Base-by-base conservation (phyloP, 2,888 invertebrate species). In the Eilema depressum region DNA sequence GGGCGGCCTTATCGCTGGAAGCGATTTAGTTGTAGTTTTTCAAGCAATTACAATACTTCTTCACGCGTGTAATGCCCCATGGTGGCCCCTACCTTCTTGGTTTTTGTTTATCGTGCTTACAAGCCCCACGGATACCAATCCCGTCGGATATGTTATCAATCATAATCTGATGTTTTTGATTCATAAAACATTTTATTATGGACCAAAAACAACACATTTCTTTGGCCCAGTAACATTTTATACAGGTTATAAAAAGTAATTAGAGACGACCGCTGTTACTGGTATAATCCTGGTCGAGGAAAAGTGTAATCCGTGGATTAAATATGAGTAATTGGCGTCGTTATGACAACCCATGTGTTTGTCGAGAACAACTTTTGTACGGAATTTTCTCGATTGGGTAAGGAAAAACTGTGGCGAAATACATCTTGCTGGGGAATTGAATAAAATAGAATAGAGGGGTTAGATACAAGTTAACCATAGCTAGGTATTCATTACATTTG, bases 321-420 rank as follows among this genome's bases (percentile, higher is more conserved):
- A 84, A 83, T 77, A 85, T 85, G 88, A 88, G 84, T 88, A 89
- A 90, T 90, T 81, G 86, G 75, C 77, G 77, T 83, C 85, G 86
- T 89, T 86, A 86, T 79, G 76, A 68, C 72, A 63, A 75, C 75
- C 73, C 73, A 72, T 81, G 71, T 80, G 78, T 78, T 71, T 62
- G 61, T 28, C 14, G 57, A 68, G 69, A 68, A 70, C 28, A 59
- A 69, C 74, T 74, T 77, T 75, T 75, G 68, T 75, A 63, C 53
- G 63, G 59, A 53, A 30, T 53, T 70, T 70, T 76, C 70, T 68
- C 64, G 53, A 37, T 74, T 63, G 26, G 56, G 33, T 61, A 65
- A 73, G 64, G 53, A 74, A 84, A 77, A 75, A 64, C 68, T 61
- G 25, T 75, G 69, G 75, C 11, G n/a, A 12, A 63, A 47, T 64